Percentiles rank a stretch among this genome's conserved stretches.
phyloP scores from a whole-genome alignment of 1,140 invertebrate genomes.

The Nilaparvata lugens region DNA sequence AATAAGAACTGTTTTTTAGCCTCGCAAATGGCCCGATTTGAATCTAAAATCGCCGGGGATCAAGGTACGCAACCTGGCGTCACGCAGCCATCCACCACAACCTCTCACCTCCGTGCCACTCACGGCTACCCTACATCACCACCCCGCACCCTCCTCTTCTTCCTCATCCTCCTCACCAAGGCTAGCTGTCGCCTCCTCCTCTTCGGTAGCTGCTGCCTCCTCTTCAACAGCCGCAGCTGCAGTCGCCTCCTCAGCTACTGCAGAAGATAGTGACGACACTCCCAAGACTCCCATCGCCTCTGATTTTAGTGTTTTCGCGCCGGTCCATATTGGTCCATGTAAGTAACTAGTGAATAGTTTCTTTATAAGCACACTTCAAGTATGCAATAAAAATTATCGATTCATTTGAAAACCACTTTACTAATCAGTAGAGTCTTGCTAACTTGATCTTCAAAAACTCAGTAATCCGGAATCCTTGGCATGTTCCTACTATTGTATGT shows the following conservation, averaged over 20 bases:
- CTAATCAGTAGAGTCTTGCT: no score
- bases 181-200: background rate
- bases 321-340: slow-evolving; percentile 37
- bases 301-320: slow-evolving; percentile 40
- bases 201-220: no score
- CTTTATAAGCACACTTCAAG: background rate
- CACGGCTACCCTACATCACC: background rate
- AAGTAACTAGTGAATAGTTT: slow-evolving; percentile 13
- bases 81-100: slow-evolving; percentile 36
- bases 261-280: slow-evolving; percentile 20
- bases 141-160: slow-evolving; percentile 4
- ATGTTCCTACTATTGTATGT: no score
- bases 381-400: background rate
- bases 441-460: no score
- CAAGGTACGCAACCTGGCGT: slow-evolving; percentile 51
- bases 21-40: slow-evolving; percentile 76
- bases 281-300: slow-evolving; percentile 28
- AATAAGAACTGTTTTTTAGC: no score
- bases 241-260: background rate
- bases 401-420: background rate
- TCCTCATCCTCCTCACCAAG: slow-evolving; percentile 12
- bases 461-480: no score
- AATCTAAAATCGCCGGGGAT: slow-evolving; percentile 85
- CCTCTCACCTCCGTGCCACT: slow-evolving; percentile 19
- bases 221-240: background rate